Conservation (phyloP, 2,797 vertebrate species). For the Lagocephalus sceleratus region DNA sequence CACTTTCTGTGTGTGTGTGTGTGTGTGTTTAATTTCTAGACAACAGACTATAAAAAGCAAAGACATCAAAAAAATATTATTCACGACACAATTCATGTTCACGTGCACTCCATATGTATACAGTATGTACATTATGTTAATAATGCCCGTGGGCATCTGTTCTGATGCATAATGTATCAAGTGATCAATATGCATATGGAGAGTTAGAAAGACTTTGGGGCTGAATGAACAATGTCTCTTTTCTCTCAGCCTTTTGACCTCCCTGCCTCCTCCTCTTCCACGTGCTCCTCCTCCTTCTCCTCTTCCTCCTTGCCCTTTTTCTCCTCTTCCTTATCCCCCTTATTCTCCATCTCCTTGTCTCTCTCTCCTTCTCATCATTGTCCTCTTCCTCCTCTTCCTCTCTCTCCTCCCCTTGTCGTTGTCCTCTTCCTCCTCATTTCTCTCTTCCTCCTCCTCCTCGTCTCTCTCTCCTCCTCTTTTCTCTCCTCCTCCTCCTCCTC, state of each 20-base stretch:
- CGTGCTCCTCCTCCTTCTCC: too few relatives aligned
- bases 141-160: slow-evolving; percentile 1
- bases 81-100: slow-evolving; percentile 4
- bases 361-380: too few relatives aligned
- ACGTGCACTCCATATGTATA: not conserved
- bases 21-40: slow-evolving; percentile 29
- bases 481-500: too few relatives aligned
- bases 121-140: not conserved
- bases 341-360: too few relatives aligned
- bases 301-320: too few relatives aligned
- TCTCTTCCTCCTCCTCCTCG: slow-evolving; percentile 3
- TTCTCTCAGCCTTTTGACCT: slow-evolving; percentile 23
- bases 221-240: slow-evolving; percentile 36
- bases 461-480: too few relatives aligned
- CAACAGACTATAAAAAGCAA: slow-evolving; percentile 12
- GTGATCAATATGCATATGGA: slow-evolving; percentile 24
- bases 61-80: slow-evolving; percentile 30
- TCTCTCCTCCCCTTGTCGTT: too few relatives aligned
- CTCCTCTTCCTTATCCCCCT: too few relatives aligned
- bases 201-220: slow-evolving; percentile 22
- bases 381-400: too few relatives aligned
- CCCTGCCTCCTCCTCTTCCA: slow-evolving; percentile 22
- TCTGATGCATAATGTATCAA: slow-evolving; percentile 16
- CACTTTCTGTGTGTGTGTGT: slow-evolving; percentile 14
- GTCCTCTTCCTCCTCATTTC: too few relatives aligned